Evolutionary conservation across 2,113 vertebrate species (phyloP).

Genomic region (Tonatia bakeri): DNA sequence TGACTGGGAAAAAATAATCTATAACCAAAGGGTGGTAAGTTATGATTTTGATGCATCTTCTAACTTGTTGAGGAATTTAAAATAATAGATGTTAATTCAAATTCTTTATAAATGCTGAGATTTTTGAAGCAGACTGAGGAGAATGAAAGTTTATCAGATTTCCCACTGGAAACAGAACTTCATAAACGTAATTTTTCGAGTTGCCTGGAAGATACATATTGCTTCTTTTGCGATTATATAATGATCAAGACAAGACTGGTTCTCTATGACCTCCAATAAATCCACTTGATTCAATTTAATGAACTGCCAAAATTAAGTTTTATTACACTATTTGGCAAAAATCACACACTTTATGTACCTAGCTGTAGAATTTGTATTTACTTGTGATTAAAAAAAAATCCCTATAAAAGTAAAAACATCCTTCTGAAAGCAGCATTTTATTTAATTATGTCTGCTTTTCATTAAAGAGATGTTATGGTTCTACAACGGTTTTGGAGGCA

Average conservation of each 20-base stretch:
- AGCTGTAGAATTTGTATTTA: slow-evolving; percentile 10
- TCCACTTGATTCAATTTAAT: background rate
- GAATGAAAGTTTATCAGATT: slow-evolving; percentile 35
- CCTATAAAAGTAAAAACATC: background rate
- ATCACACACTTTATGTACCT: background rate
- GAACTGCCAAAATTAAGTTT: background rate
- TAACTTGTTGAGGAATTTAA: slow-evolving; percentile 37
- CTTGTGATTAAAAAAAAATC: background rate
- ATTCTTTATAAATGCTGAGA: slow-evolving; percentile 23
- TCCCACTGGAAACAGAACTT: slow-evolving; percentile 19
- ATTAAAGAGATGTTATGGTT: background rate
- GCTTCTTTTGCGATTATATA: background rate
- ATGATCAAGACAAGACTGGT: background rate
- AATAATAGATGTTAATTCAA: background rate
- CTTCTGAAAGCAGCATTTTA: background rate
- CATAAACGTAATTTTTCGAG: background rate
- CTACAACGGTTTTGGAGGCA: background rate
- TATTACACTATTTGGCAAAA: background rate
- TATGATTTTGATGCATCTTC: background rate
- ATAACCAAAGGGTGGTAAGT: background rate
- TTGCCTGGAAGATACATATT: background rate
- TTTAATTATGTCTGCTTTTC: background rate
- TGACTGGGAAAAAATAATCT: slow-evolving; percentile 42
- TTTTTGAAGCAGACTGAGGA: background rate
- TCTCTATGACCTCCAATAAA: background rate